Percentiles rank a stretch among this genome's conserved stretches.
phyloP scores from a whole-genome alignment of 2,113 vertebrate genomes.

The Alouatta palliata region DNA sequence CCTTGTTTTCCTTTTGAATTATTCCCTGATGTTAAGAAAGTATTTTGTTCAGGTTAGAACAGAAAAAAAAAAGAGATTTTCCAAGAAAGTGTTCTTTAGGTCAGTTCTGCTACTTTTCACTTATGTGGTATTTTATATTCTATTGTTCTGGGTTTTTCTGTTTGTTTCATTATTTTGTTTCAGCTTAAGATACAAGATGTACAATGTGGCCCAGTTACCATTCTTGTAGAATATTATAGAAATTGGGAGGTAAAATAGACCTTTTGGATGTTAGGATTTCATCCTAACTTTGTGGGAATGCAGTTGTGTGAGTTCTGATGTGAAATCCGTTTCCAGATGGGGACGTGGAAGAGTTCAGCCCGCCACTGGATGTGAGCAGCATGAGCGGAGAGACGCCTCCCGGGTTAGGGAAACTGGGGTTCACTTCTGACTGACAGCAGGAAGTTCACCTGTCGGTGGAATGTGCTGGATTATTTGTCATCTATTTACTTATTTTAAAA shows the following conservation, averaged over 20 bases:
- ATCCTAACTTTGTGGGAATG: not conserved
- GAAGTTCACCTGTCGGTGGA: not conserved
- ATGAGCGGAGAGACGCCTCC: rapidly evolving
- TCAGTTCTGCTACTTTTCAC: not conserved
- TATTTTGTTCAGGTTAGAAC: not conserved
- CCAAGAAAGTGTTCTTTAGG: not conserved
- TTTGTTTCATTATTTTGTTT: not conserved
- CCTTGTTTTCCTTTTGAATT: not conserved
- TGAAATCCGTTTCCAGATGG: not conserved
- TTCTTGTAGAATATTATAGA: not conserved
- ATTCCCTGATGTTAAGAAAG: no score
- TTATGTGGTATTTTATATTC: not conserved
- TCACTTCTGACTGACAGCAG: not conserved
- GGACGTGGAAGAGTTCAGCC: not conserved
- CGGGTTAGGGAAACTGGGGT: rapidly evolving
- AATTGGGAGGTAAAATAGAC: not conserved
- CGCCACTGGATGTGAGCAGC: rapidly evolving
- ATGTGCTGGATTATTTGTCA: not conserved
- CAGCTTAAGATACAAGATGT: not conserved
- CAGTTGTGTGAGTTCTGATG: not conserved
- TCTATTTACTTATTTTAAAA: not conserved
- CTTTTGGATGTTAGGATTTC: not conserved
- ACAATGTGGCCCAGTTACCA: rapidly evolving
- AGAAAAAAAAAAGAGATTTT: not conserved
- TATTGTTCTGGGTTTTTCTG: not conserved